Evolutionary conservation across 2,113 vertebrate genomes (phyloP), one percentile per base, ranked within the genome.

Genomic region (Oophaga pumilio): DNA sequence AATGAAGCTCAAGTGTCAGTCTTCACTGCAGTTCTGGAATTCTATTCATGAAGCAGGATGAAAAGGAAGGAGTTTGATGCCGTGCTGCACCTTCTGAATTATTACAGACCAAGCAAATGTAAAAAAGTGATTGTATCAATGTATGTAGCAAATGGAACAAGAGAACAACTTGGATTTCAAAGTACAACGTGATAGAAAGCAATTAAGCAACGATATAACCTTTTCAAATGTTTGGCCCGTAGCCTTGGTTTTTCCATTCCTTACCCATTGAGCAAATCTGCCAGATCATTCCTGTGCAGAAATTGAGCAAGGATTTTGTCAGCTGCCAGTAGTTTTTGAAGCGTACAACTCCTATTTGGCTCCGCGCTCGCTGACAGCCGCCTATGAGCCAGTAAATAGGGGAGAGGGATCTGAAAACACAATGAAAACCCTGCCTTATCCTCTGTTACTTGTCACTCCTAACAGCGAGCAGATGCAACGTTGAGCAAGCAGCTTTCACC

Each of bases 191-290:
- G 68, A 84, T 88, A 84, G n/a, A 68, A 53, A 76, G 49, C 73
- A 83, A 66, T 84, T 66, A 88, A 20, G 87, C 87, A 77, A 84
- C 57, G 81, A 33, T 84, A 64, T 88, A 88, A 77, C 81, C 71
- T 83, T 84, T 88, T 49, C n/a, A 49, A 77, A 52, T 53, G 14
- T 84, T 84, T 88, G 80, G 87, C 71, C 62, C 11, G 15, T 77
- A 11, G 68, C 49, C 49, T 11, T 56, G 13, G 12, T 64, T 88
- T 86, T 88, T 88, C 79, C 69, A 59, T 88, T 88, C 80, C 26
- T 84, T 88, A 76, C 79, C 85, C 85, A 81, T 81, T 83, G 86
- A 87, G 69, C 80, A 83, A 83, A 87, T 83, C 69, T 83, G 87
- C 87, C 87, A 88, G 73, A 64, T 84, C 87, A 84, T 84, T 88